A percentile compares a stretch with the other conserved stretches of the same genome.
These are phyloP conservation scores for Synanthedon andrenaeformis DNA, from an alignment of 2,888 invertebrate genomes.

Conservation along the genomic window DNA sequence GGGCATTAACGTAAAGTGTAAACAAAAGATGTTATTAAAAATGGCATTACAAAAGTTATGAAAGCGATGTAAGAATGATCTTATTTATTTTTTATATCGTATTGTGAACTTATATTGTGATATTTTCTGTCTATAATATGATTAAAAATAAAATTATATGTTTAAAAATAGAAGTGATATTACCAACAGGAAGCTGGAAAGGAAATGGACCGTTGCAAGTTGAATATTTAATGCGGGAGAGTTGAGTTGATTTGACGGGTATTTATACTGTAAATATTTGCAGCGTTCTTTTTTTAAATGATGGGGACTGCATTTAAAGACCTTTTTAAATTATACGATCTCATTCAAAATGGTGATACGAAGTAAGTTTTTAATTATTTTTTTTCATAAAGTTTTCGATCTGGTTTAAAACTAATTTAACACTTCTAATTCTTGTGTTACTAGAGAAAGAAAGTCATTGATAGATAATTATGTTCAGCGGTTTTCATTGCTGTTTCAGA, in stretches of 20 bases:
- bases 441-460: too few relatives aligned
- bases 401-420: not conserved
- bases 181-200: constrained; percentile 41
- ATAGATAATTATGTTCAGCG: too few relatives aligned
- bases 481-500: constrained; percentile 30
- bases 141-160: constrained; percentile 1
- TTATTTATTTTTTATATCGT: too few relatives aligned
- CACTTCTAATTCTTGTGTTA: not conserved
- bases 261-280: not conserved
- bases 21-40: constrained; percentile 12
- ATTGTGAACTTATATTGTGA: too few relatives aligned
- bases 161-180: constrained; percentile 29
- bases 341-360: constrained; percentile 73
- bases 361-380: constrained; percentile 44
- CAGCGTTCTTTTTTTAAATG: constrained; percentile 13
- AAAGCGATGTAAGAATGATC: too few relatives aligned
- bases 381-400: not conserved
- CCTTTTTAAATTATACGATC: constrained; percentile 71
- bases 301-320: constrained; percentile 56
- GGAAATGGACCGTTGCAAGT: constrained; percentile 51
- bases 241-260: constrained; percentile 19
- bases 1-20: constrained; percentile 2
- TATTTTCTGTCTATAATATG: too few relatives aligned
- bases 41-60: constrained; percentile 4
- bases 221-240: constrained; percentile 22